Conservation (phyloP, 2,113 vertebrate species). For the Apteryx owenii region DNA sequence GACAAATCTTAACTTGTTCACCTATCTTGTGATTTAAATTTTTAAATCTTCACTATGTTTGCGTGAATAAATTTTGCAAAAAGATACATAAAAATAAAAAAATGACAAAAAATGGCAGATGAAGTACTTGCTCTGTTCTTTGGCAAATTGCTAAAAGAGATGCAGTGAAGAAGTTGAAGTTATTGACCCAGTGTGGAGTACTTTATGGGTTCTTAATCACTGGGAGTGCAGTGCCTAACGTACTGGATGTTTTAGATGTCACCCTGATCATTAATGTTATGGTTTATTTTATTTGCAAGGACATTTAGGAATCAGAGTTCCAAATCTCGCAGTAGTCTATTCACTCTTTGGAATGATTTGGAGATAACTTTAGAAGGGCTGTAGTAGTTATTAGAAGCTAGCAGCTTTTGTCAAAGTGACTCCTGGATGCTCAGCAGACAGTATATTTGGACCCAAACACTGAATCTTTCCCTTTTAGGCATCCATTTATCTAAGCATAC, state of each 20-base stretch:
- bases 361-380: background rate
- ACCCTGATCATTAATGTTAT: background rate
- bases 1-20: background rate
- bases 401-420: background rate
- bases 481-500: background rate
- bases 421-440: rapidly evolving
- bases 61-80: background rate
- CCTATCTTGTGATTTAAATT: background rate
- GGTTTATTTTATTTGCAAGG: background rate
- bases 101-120: background rate
- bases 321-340: background rate
- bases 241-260: background rate
- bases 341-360: background rate
- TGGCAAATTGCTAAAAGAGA: background rate
- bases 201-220: background rate
- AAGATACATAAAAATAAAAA: background rate
- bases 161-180: background rate
- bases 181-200: background rate
- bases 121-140: background rate
- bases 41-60: background rate
- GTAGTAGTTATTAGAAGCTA: background rate
- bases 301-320: background rate
- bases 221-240: background rate
- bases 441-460: background rate
- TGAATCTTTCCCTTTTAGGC: background rate